These are phyloP conservation scores for Etheostoma perlongum DNA, from an alignment of 2,797 vertebrate species.

Conservation along the genomic window DNA sequence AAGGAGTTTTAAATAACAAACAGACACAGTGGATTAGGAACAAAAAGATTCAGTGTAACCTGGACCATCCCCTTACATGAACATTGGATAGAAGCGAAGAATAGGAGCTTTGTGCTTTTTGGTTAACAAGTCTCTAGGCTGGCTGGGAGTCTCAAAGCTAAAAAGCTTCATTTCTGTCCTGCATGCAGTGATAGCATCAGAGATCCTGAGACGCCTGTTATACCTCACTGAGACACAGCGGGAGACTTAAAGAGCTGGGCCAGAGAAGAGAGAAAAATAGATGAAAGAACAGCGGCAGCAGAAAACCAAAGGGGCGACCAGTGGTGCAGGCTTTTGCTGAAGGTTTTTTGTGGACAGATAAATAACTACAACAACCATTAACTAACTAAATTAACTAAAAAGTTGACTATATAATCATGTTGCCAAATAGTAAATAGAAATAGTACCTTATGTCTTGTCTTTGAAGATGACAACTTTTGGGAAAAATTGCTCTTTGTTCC, in stretches of 20 bases:
- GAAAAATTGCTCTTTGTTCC: neutral
- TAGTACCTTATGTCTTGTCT: neutral
- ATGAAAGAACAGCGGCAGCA: neutral
- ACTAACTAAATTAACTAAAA: neutral
- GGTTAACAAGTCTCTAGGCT: slow-evolving; percentile 14
- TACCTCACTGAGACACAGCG: slow-evolving; percentile 16
- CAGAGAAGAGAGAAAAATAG: neutral
- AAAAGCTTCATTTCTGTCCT: slow-evolving; percentile 16
- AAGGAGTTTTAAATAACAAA: neutral
- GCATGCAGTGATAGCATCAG: slow-evolving; percentile 13
- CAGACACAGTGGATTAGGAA: neutral
- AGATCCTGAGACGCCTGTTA: slow-evolving; percentile 23
- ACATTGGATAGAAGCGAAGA: slow-evolving; percentile 14
- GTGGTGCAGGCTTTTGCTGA: neutral
- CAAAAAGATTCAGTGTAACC: neutral
- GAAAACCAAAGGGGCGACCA: neutral
- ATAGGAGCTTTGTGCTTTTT: slow-evolving; percentile 6
- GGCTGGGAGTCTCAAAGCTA: slow-evolving; percentile 14
- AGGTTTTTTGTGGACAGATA: neutral
- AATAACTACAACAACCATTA: too few species aligned
- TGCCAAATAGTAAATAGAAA: neutral
- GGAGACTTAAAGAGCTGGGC: neutral
- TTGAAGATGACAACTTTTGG: neutral
- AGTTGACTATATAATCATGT: neutral
- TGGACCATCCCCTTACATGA: neutral